A percentile compares a stretch with the other conserved stretches of the same genome.
These are phyloP conservation scores for Hybognathus amarus DNA, from an alignment of 2,797 vertebrate genomes.

Conservation along the genomic window DNA sequence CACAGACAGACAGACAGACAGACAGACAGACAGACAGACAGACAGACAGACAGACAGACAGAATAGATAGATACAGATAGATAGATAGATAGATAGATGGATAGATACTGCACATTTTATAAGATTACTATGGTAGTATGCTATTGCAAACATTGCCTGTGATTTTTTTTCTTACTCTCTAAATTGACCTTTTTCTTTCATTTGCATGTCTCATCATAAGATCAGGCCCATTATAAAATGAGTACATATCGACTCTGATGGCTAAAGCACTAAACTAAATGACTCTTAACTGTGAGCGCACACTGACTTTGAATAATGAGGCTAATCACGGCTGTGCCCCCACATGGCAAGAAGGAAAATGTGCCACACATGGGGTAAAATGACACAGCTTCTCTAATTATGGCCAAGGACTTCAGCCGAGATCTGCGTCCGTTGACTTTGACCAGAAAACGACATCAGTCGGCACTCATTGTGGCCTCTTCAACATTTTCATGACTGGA, in stretches of 20 bases:
- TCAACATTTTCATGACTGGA: constrained; percentile 55
- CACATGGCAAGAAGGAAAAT: constrained; percentile 52
- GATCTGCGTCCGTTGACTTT: constrained; percentile 41
- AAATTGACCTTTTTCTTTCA: constrained; percentile 48
- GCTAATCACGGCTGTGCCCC: constrained; percentile 55
- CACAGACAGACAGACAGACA: too few relatives aligned
- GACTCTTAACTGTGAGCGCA: constrained; percentile 59
- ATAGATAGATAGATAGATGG: too few relatives aligned
- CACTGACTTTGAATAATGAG: constrained; percentile 64
- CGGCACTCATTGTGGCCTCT: constrained; percentile 28
- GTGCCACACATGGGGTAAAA: constrained; percentile 62
- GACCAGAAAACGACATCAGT: constrained; percentile 39
- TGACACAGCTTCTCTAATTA: constrained; percentile 59
- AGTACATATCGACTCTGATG: constrained; percentile 50
- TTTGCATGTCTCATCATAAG: constrained; percentile 56
- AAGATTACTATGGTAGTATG: not conserved
- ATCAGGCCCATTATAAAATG: constrained; percentile 53
- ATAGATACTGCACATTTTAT: not conserved
- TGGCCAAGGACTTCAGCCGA: constrained; percentile 47
- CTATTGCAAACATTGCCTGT: not conserved
- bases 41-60: too few relatives aligned
- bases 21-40: too few relatives aligned
- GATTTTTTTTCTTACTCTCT: constrained; percentile 39
- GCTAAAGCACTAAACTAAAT: constrained; percentile 54
- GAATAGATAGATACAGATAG: too few relatives aligned